Evolutionary conservation across 2,797 vertebrate species (phyloP), one percentile per base, ranked within the genome.

Genomic region (Perodicticus potto): DNA sequence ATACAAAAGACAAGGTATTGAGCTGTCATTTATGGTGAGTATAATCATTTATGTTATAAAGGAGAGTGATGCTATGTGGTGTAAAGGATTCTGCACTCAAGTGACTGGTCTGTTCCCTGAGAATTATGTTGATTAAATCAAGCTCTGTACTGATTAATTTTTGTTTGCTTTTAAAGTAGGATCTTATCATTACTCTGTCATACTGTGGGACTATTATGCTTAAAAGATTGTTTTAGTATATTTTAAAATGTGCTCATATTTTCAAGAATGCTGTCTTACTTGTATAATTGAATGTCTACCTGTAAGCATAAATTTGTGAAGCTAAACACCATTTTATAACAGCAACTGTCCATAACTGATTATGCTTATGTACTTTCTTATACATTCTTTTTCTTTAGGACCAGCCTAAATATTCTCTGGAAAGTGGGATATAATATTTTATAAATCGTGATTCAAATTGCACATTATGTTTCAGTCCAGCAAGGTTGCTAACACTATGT

Each of bases 21-120:
- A 99, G 99, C 97, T 99, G 97, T 98, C 97, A 0, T 99, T 99
- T 96, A 99, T 99, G 98, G 99, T 99, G 97, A 99, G 99, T 82
- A 98, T 99, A 85, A 99, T 99, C 97, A 99, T 99, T 98, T 99
- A 99, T 57, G 99, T 99, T 96, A 99, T 99, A 98, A 99, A 99
- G 99, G 99, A 99, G 99, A 99, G 99, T 0, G 99, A 99, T 34
- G 99, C 99, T 0, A 99, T 99, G 98, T 99, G 99, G 99, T 99
- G 98, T 96, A 99, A 99, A 98, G 99, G 99, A 78, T 98, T 99
- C 96, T 98, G 98, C 98, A 99, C 98, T 97, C 99, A 99, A 96
- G 98, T 99, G 97, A 99, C 99, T 45, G 99, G 99, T 97, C 98
- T 99, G 92, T 99, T 99, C 98, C 99, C 99, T 32, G 99, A 99